Base-by-base conservation (phyloP, 2,888 invertebrate species). In the Callyntrura guangdongensis region DNA sequence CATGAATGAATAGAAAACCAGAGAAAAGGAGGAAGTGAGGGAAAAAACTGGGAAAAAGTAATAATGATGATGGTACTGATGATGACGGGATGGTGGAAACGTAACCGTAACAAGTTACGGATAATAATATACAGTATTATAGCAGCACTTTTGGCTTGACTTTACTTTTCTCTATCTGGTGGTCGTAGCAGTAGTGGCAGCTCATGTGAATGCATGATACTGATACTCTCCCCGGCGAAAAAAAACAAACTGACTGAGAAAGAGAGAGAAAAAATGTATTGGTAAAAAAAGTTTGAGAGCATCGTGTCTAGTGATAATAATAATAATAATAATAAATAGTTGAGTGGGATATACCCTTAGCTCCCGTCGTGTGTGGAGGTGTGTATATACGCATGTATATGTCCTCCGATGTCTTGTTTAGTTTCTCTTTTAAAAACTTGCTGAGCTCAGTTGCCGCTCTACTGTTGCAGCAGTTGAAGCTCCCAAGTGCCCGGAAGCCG, bases 401-500 rank as follows among this genome's bases (percentile, higher is more conserved):
- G 17, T 59, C 59, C 25, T 59, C 17, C 53, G 27, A 61, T 61
- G 81, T 61, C 81, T 59, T 82, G 81, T 82, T 82, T 82, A 36
- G 81, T 49, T 27, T 53, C 77, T 49, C 36, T 61, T 36, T 36
- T 45, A 59, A 59, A 77, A 59, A 82, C 59, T 25, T 69, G 84
- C 53, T 84, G 53, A 84, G 56, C 84, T 84, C 84, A 69, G 84
- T 84, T 69, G 69, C 69, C 14, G 69, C n/a, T n/a, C n/a, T n/a
- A n/a, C n/a, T n/a, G 84, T 84, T 69, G 69, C 69, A 12, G 69
- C 69, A 25, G 69, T 53, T 86, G 82, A 36, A 36, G 36, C 6
- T 36, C 90, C 90, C 79, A 86, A 83, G 67, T 91, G 91, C 86
- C 91, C 91, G 89, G 89, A 89, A 91, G 91, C 91, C 86, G 89